Evolutionary conservation across 2,797 vertebrate genomes (phyloP).

Genomic region (Peromyscus aztecus): DNA sequence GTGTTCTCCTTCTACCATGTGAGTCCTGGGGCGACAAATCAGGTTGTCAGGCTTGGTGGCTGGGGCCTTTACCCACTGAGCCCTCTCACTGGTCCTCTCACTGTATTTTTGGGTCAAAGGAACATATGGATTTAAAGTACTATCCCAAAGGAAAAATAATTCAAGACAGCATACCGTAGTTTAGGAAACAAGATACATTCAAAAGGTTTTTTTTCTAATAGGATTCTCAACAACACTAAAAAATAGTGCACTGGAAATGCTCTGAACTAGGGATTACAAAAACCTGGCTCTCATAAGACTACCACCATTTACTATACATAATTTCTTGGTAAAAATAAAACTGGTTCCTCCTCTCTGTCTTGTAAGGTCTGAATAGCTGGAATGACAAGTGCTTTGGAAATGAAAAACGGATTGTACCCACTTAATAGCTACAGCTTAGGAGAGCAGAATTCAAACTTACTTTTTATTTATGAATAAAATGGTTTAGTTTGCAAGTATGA

Average conservation of each 20-base stretch:
- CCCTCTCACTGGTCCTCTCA: not conserved
- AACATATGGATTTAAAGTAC: conserved; percentile 57
- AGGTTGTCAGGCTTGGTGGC: not conserved
- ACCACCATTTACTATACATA: not conserved
- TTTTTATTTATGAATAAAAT: conserved; percentile 51
- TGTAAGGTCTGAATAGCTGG: not conserved
- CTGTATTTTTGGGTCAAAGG: conserved; percentile 59
- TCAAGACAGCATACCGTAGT: conserved; percentile 15
- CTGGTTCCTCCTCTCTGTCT: not conserved
- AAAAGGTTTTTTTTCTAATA: conserved; percentile 45
- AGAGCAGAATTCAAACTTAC: not conserved
- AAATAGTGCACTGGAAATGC: not conserved
- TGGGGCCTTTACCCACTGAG: not conserved
- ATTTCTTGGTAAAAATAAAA: conserved; percentile 32
- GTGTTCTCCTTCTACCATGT: not conserved
- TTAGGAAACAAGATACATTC: conserved; percentile 23
- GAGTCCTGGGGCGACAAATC: not conserved
- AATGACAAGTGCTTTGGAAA: not conserved
- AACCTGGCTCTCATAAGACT: not conserved
- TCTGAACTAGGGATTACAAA: conserved; percentile 4
- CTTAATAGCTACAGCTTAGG: not conserved
- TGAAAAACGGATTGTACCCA: not conserved
- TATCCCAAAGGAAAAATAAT: conserved; percentile 53
- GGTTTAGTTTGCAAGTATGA: not conserved
- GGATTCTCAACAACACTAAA: conserved; percentile 18